Evolutionary conservation across 2,797 vertebrate species (phyloP).

Genomic region (Crenuchus spilurus): DNA sequence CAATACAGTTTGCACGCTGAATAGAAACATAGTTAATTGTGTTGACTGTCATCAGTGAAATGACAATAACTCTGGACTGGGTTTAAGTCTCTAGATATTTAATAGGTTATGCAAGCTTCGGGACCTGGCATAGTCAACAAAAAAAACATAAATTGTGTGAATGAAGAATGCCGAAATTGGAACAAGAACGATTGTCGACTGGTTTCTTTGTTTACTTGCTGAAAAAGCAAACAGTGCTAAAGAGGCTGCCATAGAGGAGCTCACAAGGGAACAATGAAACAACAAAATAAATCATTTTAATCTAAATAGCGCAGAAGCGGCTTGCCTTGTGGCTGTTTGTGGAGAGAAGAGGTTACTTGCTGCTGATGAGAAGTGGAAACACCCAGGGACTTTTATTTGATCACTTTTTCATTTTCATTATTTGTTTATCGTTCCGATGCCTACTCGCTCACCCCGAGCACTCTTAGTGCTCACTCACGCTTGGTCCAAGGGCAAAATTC

Average conservation of each 20-base stretch:
- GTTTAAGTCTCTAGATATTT: no score
- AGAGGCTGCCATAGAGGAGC: conserved; percentile 45
- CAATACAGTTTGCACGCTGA: no score
- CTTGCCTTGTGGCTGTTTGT: conserved; percentile 49
- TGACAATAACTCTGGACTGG: no score
- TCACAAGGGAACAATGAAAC: conserved; percentile 46
- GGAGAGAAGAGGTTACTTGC: conserved; percentile 52
- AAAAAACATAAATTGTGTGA: not conserved
- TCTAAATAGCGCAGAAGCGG: conserved; percentile 57
- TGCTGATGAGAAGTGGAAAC: conserved; percentile 48
- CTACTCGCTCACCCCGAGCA: conserved; percentile 56
- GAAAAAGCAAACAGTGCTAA: conserved; percentile 43
- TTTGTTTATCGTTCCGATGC: conserved; percentile 59
- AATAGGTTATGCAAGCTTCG: no score
- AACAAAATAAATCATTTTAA: conserved; percentile 56
- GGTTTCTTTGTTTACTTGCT: conserved; percentile 22
- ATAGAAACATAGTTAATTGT: no score
- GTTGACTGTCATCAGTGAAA: no score
- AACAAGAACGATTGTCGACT: not conserved
- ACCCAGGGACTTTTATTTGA: conserved; percentile 51
- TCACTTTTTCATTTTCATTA: conserved; percentile 54
- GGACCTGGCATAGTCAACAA: not conserved
- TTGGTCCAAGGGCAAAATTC: conserved; percentile 39
- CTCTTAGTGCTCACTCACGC: conserved; percentile 51
- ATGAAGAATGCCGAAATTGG: not conserved